Percentiles rank a stretch among this genome's conserved stretches.
Conservation (phyloP, 2,113 vertebrate species). For the Tachycineta bicolor region DNA sequence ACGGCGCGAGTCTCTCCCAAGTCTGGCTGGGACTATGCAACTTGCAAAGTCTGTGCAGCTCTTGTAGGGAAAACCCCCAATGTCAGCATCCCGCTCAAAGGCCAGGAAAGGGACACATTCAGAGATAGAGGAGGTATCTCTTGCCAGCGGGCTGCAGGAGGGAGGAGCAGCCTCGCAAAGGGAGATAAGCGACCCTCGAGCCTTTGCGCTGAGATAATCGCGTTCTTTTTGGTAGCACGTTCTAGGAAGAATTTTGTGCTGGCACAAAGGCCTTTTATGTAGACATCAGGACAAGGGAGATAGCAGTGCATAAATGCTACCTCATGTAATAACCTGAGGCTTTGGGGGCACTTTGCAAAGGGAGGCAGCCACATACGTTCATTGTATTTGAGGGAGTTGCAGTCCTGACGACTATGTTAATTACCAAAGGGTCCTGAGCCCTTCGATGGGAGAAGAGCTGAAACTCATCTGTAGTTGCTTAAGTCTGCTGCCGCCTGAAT, state of each 20-base stretch:
- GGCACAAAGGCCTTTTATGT: rapidly evolving
- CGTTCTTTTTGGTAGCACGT: rapidly evolving
- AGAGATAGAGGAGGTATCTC: not conserved
- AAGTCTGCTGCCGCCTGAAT: not conserved
- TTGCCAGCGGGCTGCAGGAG: not conserved
- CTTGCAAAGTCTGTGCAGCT: not conserved
- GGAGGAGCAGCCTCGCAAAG: not conserved
- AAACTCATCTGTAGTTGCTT: not conserved
- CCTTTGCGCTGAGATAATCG: not conserved
- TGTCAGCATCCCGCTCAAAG: not conserved
- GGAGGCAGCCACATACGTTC: not conserved
- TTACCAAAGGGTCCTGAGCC: not conserved
- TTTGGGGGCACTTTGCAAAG: not conserved
- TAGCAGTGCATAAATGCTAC: rapidly evolving
- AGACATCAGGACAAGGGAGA: not conserved
- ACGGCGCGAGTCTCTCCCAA: no score
- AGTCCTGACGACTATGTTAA: not conserved
- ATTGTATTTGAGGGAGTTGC: not conserved
- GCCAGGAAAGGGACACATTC: rapidly evolving
- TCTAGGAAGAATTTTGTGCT: not conserved
- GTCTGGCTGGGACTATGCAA: rapidly evolving
- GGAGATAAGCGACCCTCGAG: not conserved
- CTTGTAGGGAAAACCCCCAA: no score
- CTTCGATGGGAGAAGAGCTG: not conserved
- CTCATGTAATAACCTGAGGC: not conserved